Percentiles rank a stretch among this genome's conserved stretches.
Conservation (phyloP, 2,113 vertebrate species). For the Pica pica region DNA sequence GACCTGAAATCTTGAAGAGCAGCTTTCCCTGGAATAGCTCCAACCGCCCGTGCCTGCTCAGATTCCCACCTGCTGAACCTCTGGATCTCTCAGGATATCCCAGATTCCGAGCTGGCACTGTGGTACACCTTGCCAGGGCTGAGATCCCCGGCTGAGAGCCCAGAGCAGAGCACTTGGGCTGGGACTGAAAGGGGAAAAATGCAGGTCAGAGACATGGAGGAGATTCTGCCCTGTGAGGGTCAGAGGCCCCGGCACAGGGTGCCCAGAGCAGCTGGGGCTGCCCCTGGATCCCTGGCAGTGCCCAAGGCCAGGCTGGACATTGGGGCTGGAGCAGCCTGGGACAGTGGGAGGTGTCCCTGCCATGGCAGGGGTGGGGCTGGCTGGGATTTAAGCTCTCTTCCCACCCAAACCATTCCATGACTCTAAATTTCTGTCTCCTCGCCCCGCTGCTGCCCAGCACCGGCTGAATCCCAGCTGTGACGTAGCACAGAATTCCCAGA, state of each 20-base stretch:
- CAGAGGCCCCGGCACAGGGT: background rate
- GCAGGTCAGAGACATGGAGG: accelerated
- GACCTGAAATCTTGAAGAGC: background rate
- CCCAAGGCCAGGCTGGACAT: background rate
- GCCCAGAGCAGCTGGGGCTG: background rate
- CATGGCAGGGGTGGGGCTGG: background rate
- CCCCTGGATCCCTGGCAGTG: background rate
- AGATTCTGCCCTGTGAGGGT: background rate
- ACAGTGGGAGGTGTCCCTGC: background rate
- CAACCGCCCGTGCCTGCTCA: accelerated
- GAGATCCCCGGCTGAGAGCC: background rate
- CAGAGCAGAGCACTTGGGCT: background rate
- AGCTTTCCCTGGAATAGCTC: background rate
- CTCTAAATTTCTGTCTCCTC: background rate
- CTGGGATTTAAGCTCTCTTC: background rate
- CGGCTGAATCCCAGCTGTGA: background rate
- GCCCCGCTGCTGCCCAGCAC: background rate
- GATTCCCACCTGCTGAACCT: background rate
- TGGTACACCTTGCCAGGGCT: background rate
- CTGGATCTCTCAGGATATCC: background rate
- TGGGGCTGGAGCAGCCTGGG: background rate
- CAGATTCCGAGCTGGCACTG: background rate
- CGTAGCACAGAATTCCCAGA: background rate
- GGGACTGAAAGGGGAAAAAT: no score
- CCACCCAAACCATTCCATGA: background rate